A percentile compares a stretch with the other conserved stretches of the same genome.
Evolutionary conservation across 1,140 invertebrate species (phyloP).

Genomic region (Panagrolaimus sp.): DNA sequence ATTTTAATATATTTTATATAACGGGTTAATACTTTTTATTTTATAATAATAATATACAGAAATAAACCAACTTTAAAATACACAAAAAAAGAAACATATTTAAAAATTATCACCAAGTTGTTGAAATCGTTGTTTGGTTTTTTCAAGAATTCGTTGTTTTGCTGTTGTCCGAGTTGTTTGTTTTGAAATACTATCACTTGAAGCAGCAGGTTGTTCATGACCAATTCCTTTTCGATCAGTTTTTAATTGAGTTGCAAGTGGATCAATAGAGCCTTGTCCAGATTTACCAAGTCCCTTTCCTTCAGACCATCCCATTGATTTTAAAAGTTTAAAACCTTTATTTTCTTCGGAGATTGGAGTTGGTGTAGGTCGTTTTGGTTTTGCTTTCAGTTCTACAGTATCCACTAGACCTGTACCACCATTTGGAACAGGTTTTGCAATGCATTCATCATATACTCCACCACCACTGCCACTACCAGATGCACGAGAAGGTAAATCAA

Average conservation of each 20-base stretch:
- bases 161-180: not conserved
- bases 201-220: not conserved
- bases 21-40: no score
- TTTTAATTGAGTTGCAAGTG: not conserved
- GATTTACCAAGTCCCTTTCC: conserved; percentile 61
- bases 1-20: no score
- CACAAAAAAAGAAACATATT: not conserved
- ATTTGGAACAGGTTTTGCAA: not conserved
- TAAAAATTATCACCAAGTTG: not conserved
- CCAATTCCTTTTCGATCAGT: not conserved
- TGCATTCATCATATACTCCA: conserved; percentile 9
- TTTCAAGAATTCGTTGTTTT: not conserved
- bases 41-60: no score
- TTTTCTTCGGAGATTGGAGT: conserved; percentile 14
- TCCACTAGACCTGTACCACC: not conserved
- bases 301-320: conserved; percentile 96
- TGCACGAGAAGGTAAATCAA: not conserved
- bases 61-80: not conserved
- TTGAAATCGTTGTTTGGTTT: conserved; percentile 1
- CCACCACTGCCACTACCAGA: not conserved
- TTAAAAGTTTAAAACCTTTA: conserved; percentile 80
- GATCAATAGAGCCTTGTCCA: not conserved
- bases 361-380: not conserved
- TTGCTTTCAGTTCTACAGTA: not conserved
- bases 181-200: not conserved